Conservation (phyloP, 1,140 invertebrate species). For the Atta cephalotes region DNA sequence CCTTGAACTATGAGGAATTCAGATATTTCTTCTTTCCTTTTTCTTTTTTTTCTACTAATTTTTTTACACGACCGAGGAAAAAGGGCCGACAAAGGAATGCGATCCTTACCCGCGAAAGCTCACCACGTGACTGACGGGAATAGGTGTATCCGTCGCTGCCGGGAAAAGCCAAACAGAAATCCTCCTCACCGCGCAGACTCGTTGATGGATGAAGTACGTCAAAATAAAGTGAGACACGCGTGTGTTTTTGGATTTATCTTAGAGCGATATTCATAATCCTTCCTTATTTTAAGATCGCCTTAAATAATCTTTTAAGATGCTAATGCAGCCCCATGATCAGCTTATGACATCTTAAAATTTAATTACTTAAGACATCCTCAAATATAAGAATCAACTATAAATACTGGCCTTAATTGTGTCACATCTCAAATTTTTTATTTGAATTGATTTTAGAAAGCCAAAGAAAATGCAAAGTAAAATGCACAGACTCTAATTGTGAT, state of each 20-base stretch:
- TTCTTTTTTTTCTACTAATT: background rate
- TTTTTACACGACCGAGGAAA: background rate
- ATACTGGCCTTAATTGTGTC: background rate
- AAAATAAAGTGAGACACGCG: constrained; percentile 36
- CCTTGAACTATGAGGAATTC: background rate
- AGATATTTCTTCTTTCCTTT: background rate
- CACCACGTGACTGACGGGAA: constrained; percentile 63
- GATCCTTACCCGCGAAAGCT: constrained; percentile 50
- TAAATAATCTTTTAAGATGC: too few relatives aligned
- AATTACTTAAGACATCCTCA: too few relatives aligned
- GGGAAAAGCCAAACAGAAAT: constrained; percentile 62
- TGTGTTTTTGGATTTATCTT: background rate
- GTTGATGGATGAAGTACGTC: constrained; percentile 32
- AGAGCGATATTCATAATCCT: too few relatives aligned
- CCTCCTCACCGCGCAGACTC: constrained; percentile 53
- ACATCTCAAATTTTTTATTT: background rate
- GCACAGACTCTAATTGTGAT: background rate
- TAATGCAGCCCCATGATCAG: too few relatives aligned
- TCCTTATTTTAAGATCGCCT: too few relatives aligned
- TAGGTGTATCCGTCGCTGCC: constrained; percentile 38
- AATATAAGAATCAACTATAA: too few relatives aligned
- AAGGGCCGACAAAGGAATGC: constrained; percentile 2
- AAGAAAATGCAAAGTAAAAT: background rate
- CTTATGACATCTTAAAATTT: too few relatives aligned
- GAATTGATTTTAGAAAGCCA: background rate